A percentile compares a stretch with the other conserved stretches of the same genome.
Evolutionary conservation across 2,888 invertebrate species (phyloP).

Genomic region (Acrocera orbiculus): DNA sequence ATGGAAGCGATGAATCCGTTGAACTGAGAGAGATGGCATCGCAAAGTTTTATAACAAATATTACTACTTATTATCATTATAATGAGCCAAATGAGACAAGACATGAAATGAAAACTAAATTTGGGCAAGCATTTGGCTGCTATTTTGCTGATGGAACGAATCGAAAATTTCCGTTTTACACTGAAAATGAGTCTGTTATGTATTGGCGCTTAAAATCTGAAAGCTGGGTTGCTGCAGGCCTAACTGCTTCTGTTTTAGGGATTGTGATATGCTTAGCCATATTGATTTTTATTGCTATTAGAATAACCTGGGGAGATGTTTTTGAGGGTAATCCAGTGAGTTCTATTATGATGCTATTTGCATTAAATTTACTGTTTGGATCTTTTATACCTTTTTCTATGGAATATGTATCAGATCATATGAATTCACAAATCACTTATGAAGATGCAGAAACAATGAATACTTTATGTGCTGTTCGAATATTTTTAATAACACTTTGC

Average conservation of each 20-base stretch:
- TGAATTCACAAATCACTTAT: conserved; percentile 26
- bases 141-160: conserved; percentile 25
- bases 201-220: conserved; percentile 30
- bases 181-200: conserved; percentile 30
- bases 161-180: conserved; percentile 25
- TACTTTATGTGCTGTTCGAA: conserved; percentile 37
- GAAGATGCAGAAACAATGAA: conserved; percentile 26
- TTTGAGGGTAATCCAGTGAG: conserved; percentile 49
- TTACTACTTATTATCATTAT: conserved; percentile 29
- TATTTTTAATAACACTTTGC: conserved; percentile 39
- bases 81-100: conserved; percentile 25
- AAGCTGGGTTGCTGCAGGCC: conserved; percentile 42
- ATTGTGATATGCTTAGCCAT: conserved; percentile 45
- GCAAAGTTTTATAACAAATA: conserved; percentile 27
- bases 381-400: conserved; percentile 36
- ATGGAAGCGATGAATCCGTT: conserved; percentile 16
- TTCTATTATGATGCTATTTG: conserved; percentile 33
- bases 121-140: conserved; percentile 29
- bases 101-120: conserved; percentile 26
- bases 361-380: conserved; percentile 33
- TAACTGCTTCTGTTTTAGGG: conserved; percentile 48
- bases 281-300: conserved; percentile 43
- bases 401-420: conserved; percentile 29
- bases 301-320: conserved; percentile 43
- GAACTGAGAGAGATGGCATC: conserved; percentile 26